Base-by-base conservation (phyloP, 2,113 vertebrate species). In the Lepisosteus osseus region DNA sequence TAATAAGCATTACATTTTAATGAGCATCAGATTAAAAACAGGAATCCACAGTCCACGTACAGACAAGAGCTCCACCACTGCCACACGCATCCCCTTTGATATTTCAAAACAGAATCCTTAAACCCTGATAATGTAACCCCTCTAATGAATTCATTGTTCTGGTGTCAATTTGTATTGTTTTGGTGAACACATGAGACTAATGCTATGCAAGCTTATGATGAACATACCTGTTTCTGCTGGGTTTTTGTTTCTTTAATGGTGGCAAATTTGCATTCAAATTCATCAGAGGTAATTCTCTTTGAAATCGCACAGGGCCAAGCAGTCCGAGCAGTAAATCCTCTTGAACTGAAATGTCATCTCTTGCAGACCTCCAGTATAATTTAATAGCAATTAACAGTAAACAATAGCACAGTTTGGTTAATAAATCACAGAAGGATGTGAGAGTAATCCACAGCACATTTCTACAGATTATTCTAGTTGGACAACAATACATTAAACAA, bases 201-300 rank as follows among this genome's bases (percentile, higher is more conserved):
- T 15, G 29, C 83, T 86, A 74, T 70, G 67, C 42, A 2, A 64
- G 77, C 13, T 79, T 71, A 51, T 83, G 78, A 79, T 80, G 81
- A 86, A 82, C 73, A 81, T 86, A 85, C 0, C 69, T 74, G 77
- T 80, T 86, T 87, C 76, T 83, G 83, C 74, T 71, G 40, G 76
- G 83, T 83, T 89, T 84, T 83, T 85, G 29, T 86, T 85, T 83
- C 85, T 86, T 84, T 82, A 83, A 83, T 79, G 74, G 76, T 82
- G 82, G 82, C 79, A 81, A 86, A 90, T 90, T 90, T 90, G 84
- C 83, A 87, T 91, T 87, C 83, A 89, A 76, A 89, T 85, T 80
- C 86, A 85, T 83, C 83, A 87, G 78, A 82, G 86, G 79, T 81
- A 80, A 87, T 86, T 89, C 79, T 87, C 80, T 86, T 88, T 87